Evolutionary conservation across 2,888 invertebrate species (phyloP), one percentile per base, ranked within the genome.

Genomic region (Icerya purchasi): DNA sequence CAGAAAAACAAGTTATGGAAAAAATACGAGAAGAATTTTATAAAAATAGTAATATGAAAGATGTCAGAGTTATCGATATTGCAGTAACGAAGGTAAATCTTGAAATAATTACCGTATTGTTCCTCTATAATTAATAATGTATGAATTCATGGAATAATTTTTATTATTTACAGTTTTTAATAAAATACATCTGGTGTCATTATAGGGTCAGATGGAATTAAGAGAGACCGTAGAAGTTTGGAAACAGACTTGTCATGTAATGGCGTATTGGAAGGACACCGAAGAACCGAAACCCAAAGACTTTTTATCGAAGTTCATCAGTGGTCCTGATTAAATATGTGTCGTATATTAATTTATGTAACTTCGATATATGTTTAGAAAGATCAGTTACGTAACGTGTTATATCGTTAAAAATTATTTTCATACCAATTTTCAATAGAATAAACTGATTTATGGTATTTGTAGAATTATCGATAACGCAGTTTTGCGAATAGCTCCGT

Each of bases 191-290:
- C 54, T 36, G 56, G 2, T 54, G 60, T 64, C 66, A 62, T 72
- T 76, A 63, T 69, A 91, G 90, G 92, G 92, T 56, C 92, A 92
- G 79, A 90, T 92, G 90, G 93, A 94, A 68, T 76, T 96, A 22
- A 83, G 87, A 69, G 94, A 96, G 75, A 76, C 82, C 1, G 83
- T 83, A 0, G 78, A 86, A 64, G 77, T 82, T 60, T 94, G 92
- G 91, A 92, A 92, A 71, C 90, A 91, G 68, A 84, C 84, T 65
- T 81, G 83, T 14, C 86, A 88, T 68, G 72, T 96, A 23, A 92
- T 94, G 93, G 70, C 75, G 60, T 90, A 81, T 70, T 93, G 90
- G 75, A 84, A 84, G 69, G 88, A 90, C 55, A 84, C 87, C 0
- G 76, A 78, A 58, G 85, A 89, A 65, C 82, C 83, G 1, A 89